phyloP scores from a whole-genome alignment of 2,113 vertebrate genomes.

The Bostrychus sinensis region DNA sequence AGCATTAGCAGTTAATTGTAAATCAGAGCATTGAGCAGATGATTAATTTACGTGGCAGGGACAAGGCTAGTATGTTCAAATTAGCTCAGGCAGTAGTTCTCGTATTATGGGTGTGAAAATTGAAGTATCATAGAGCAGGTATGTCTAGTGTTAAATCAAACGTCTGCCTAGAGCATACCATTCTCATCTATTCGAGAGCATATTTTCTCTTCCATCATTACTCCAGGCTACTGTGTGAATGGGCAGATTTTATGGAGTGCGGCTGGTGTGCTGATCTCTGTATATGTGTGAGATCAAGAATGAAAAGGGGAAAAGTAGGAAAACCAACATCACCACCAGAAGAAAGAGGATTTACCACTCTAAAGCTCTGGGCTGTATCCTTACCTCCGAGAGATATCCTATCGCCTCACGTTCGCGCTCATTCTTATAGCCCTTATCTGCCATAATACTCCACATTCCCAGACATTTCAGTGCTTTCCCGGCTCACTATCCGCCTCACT shows the following conservation, averaged over 20 bases:
- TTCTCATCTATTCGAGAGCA: slow-evolving; percentile 6
- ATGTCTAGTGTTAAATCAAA: slow-evolving; percentile 20
- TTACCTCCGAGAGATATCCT: slow-evolving; percentile 57
- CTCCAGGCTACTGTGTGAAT: slow-evolving; percentile 34
- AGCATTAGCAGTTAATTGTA: not conserved
- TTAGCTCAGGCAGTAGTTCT: not conserved
- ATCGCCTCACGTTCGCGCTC: slow-evolving; percentile 43
- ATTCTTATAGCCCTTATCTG: slow-evolving; percentile 56
- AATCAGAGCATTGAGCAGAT: not conserved
- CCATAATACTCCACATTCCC: slow-evolving; percentile 63
- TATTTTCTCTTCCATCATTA: slow-evolving; percentile 23
- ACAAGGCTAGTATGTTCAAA: not conserved
- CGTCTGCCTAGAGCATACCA: not conserved
- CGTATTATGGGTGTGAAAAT: slow-evolving; percentile 12
- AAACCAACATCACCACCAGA: slow-evolving; percentile 40
- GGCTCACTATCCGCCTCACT: slow-evolving; percentile 41
- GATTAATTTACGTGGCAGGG: not conserved
- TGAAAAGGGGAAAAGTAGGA: slow-evolving; percentile 10
- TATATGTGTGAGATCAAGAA: slow-evolving; percentile 23
- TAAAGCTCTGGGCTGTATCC: slow-evolving; percentile 61
- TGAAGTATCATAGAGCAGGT: not conserved
- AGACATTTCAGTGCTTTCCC: slow-evolving; percentile 47
- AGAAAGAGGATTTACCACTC: slow-evolving; percentile 61
- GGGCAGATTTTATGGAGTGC: slow-evolving; percentile 30
- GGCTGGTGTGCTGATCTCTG: slow-evolving; percentile 30